phyloP scores from a whole-genome alignment of 1,140 invertebrate species.

The Drosophila orena region DNA sequence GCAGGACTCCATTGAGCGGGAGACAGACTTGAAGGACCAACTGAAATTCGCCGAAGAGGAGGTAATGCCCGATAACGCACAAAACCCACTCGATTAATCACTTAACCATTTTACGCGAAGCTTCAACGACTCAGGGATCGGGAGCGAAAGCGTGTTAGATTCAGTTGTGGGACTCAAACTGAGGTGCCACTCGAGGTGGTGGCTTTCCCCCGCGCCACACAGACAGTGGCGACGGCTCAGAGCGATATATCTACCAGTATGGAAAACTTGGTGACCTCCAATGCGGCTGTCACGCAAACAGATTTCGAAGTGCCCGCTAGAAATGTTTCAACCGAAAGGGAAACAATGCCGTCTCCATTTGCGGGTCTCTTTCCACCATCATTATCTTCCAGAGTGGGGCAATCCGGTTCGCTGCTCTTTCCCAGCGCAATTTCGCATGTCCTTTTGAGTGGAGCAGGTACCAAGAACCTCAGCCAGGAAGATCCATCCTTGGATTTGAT shows the following conservation, averaged over 20 bases:
- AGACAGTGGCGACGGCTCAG: conserved; percentile 31
- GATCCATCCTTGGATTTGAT: conserved; percentile 1
- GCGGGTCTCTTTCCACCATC: conserved; percentile 53
- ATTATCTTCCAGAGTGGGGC: conserved; percentile 40
- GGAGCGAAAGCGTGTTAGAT: conserved; percentile 35
- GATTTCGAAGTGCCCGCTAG: conserved; percentile 21
- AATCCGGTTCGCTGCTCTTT: conserved; percentile 63
- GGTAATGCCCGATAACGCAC: conserved; percentile 82
- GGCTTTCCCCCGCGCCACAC: conserved; percentile 71
- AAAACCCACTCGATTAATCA: conserved; percentile 22
- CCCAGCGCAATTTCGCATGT: conserved; percentile 77
- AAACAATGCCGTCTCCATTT: conserved; percentile 65
- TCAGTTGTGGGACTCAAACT: conserved; percentile 78
- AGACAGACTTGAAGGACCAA: conserved; percentile 96
- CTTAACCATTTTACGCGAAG: conserved; percentile 46
- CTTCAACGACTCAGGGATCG: conserved; percentile 41
- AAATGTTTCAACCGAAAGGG: conserved; percentile 54
- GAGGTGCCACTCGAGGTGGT: conserved; percentile 40
- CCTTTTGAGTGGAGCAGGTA: conserved; percentile 72
- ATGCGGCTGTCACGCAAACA: conserved; percentile 40
- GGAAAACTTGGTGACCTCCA: conserved; percentile 18
- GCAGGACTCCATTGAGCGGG: conserved; percentile 95
- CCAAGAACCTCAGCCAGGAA: conserved; percentile 10
- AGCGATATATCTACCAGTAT: conserved; percentile 32
- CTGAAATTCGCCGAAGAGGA: conserved; percentile 95